phyloP scores from a whole-genome alignment of 2,797 vertebrate genomes.

The Miichthys miiuy region DNA sequence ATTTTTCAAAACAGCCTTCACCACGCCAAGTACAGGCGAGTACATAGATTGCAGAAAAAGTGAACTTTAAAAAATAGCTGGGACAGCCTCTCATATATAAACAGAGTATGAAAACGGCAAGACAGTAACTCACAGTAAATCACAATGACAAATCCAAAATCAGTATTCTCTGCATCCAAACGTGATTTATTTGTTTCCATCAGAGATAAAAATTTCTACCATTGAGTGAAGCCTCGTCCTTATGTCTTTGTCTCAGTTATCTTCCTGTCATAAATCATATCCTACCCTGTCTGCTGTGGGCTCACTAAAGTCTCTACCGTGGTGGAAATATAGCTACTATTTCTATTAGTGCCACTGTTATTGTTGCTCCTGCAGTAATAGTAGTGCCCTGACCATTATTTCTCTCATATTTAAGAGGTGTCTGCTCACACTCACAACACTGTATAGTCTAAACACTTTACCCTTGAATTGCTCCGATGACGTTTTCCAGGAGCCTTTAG shows the following conservation, averaged over 20 bases:
- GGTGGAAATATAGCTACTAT: not conserved
- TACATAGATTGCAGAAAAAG: not conserved
- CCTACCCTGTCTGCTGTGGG: too few species aligned
- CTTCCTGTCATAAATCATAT: not conserved
- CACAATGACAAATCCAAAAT: not conserved
- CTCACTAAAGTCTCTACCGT: not conserved
- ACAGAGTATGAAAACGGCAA: not conserved
- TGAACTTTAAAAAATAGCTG: not conserved
- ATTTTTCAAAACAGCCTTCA: constrained; percentile 38
- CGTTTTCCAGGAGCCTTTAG: constrained; percentile 9
- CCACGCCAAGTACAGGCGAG: not conserved
- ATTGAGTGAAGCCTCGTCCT: not conserved
- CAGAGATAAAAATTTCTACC: not conserved
- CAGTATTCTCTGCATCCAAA: not conserved
- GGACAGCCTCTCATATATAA: not conserved
- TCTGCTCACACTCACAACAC: not conserved
- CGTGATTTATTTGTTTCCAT: not conserved
- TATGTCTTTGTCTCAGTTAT: not conserved
- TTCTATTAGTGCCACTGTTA: not conserved
- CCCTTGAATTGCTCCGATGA: not conserved
- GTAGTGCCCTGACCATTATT: not conserved
- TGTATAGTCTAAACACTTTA: not conserved
- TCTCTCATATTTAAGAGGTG: not conserved
- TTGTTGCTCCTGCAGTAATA: not conserved
- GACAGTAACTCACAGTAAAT: not conserved